phyloP scores from a whole-genome alignment of 2,113 vertebrate genomes.

The Microtus montanus region DNA sequence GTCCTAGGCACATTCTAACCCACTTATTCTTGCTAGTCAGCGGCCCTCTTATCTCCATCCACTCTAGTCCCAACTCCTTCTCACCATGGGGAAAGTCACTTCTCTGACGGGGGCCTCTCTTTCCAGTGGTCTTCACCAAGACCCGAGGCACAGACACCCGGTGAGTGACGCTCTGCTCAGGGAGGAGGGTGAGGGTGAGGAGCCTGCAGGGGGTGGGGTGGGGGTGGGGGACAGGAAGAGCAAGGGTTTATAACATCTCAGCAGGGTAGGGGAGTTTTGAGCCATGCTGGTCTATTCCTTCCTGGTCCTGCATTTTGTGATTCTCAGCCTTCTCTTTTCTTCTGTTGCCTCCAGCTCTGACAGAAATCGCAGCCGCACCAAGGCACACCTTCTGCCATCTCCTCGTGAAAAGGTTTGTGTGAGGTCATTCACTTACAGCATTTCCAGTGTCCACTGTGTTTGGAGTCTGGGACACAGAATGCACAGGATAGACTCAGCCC shows the following conservation, averaged over 20 bases:
- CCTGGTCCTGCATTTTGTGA: neutral
- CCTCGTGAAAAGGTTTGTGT: constrained; percentile 58
- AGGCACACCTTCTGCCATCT: constrained; percentile 48
- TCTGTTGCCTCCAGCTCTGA: neutral
- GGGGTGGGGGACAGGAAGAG: no score
- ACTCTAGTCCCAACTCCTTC: neutral
- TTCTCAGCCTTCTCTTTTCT: constrained; percentile 15
- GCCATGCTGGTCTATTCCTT: neutral
- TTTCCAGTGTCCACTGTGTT: neutral
- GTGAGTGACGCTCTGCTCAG: constrained; percentile 60
- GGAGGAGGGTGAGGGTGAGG: constrained; percentile 3
- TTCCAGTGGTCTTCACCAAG: constrained; percentile 68
- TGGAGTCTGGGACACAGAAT: neutral
- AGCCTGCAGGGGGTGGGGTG: neutral
- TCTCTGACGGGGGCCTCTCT: constrained; percentile 48
- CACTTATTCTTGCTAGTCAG: neutral
- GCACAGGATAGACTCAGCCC: neutral
- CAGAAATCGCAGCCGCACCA: constrained; percentile 48
- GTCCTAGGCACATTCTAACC: neutral
- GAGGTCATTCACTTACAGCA: neutral
- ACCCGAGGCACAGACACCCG: constrained; percentile 59
- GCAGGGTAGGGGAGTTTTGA: neutral
- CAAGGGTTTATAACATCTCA: neutral
- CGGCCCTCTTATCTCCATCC: neutral
- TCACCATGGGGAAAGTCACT: neutral